phyloP scores from a whole-genome alignment of 2,888 invertebrate genomes.

The Pseudanteris insignis region DNA sequence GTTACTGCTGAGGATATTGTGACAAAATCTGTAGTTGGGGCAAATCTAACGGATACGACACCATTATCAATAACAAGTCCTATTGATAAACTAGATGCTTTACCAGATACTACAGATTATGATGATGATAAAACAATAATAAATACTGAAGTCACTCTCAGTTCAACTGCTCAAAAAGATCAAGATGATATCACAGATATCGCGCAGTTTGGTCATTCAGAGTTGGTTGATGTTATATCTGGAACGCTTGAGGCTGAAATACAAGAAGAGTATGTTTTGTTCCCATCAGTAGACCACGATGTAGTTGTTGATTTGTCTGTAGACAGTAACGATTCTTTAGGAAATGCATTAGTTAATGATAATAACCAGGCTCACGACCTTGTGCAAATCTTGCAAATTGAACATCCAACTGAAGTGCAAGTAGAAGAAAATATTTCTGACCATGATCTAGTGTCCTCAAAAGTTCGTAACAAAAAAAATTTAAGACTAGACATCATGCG shows the following conservation, averaged over 20 bases:
- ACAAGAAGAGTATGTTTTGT: slow-evolving; percentile 73
- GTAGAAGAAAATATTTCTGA: slow-evolving; percentile 57
- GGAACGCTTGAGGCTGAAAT: slow-evolving; percentile 72
- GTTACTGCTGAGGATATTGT: slow-evolving; percentile 50
- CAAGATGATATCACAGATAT: slow-evolving; percentile 71
- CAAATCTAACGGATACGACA: slow-evolving; percentile 49
- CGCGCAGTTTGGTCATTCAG: slow-evolving; percentile 69
- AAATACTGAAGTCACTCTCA: slow-evolving; percentile 71
- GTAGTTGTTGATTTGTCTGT: slow-evolving; percentile 71
- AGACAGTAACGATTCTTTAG: slow-evolving; percentile 69
- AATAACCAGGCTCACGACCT: slow-evolving; percentile 59
- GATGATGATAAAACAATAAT: slow-evolving; percentile 71
- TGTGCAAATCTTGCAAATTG: slow-evolving; percentile 64
- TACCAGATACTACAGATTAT: slow-evolving; percentile 70
- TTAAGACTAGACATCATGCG: slow-evolving; percentile 61
- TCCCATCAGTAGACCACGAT: slow-evolving; percentile 68
- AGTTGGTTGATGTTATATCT: slow-evolving; percentile 71
- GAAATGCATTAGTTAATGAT: slow-evolving; percentile 64
- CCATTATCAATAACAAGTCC: slow-evolving; percentile 60
- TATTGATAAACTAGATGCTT: slow-evolving; percentile 66
- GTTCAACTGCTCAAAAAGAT: slow-evolving; percentile 70
- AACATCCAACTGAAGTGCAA: slow-evolving; percentile 50
- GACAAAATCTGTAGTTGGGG: slow-evolving; percentile 48
- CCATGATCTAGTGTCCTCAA: slow-evolving; percentile 55
- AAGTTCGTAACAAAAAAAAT: slow-evolving; percentile 56